Conservation (phyloP, 2,113 vertebrate genomes). For the Barnardius zonarius region DNA sequence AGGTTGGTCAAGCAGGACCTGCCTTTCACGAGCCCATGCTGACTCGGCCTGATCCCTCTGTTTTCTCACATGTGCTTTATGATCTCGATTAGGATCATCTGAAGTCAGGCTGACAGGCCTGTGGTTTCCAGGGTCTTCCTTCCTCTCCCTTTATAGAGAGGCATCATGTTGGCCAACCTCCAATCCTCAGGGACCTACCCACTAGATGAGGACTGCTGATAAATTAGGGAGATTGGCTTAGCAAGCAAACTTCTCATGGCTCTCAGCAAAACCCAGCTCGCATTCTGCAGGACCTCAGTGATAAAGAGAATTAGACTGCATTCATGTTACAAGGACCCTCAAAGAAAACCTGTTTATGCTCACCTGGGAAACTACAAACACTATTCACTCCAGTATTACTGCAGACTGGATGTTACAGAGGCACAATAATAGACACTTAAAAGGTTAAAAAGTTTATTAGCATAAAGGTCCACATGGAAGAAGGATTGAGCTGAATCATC, state of each 20-base stretch:
- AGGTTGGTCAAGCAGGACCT: not conserved
- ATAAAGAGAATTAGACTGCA: not conserved
- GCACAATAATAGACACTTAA: not conserved
- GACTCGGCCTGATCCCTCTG: not conserved
- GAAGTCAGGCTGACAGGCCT: not conserved
- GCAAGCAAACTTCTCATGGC: not conserved
- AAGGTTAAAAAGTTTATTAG: not conserved
- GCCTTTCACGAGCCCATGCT: not conserved
- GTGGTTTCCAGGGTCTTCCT: not conserved
- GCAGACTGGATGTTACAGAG: not conserved
- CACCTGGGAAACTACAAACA: not conserved
- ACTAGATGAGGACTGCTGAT: not conserved
- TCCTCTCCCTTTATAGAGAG: not conserved
- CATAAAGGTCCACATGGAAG: not conserved
- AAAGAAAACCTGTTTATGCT: not conserved
- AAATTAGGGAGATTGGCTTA: not conserved
- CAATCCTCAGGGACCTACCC: not conserved
- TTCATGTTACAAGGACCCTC: not conserved
- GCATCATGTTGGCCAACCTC: not conserved
- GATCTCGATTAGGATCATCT: not conserved
- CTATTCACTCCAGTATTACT: not conserved
- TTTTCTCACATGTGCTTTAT: not conserved
- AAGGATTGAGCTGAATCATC: not conserved
- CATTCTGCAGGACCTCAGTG: not conserved
- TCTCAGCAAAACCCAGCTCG: not conserved